Evolutionary conservation across 1,140 invertebrate genomes (phyloP).

Genomic region (Rhopalosiphum maidis): DNA sequence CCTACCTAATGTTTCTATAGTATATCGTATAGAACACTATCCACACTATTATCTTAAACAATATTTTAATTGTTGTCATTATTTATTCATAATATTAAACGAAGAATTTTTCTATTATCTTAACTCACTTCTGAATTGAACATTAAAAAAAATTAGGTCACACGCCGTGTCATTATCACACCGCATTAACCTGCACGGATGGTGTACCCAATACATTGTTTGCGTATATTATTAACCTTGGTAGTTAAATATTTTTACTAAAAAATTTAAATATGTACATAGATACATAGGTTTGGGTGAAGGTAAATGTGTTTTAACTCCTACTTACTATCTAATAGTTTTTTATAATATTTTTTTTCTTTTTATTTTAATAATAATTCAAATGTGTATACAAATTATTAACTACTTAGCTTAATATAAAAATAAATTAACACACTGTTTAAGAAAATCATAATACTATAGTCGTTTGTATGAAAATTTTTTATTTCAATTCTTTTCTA

Average conservation of each 20-base stretch:
- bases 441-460: not conserved
- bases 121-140: not conserved
- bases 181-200: not conserved
- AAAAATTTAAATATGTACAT: not conserved
- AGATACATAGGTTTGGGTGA: not conserved
- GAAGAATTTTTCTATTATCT: slow-evolving; percentile 9
- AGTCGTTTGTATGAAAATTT: not conserved
- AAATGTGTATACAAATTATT: not conserved
- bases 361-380: not conserved
- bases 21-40: not conserved
- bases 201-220: not conserved
- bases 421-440: not conserved
- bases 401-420: not conserved
- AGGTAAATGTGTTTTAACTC: not conserved
- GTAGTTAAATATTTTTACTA: not conserved
- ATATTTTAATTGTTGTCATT: not conserved
- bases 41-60: not conserved
- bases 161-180: not conserved
- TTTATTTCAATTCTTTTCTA: not conserved
- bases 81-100: not conserved
- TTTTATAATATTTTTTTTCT: not conserved
- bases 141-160: slow-evolving; percentile 3
- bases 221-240: not conserved
- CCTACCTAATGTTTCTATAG: not conserved
- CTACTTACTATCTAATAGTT: not conserved